phyloP scores from a whole-genome alignment of 2,888 invertebrate species.

The Dynastes hyllus region DNA sequence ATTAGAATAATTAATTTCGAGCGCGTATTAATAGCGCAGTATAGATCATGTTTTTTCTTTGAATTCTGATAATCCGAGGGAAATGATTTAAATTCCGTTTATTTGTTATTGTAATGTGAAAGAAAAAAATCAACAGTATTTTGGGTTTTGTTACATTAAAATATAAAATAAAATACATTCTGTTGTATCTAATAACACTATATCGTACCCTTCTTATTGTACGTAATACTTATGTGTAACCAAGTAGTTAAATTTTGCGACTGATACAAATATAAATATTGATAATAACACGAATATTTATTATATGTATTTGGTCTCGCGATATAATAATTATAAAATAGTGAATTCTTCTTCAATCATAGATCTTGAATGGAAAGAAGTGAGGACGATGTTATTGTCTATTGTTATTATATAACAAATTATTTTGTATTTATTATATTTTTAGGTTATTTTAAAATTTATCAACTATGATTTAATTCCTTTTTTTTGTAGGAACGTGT shows the following conservation, averaged over 20 bases:
- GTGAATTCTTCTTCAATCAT: background rate
- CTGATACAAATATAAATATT: conserved; percentile 26
- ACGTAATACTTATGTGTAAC: conserved; percentile 23
- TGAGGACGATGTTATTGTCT: conserved; percentile 11
- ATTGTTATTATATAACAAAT: conserved; percentile 53
- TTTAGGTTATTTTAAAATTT: conserved; percentile 34
- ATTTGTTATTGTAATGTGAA: background rate
- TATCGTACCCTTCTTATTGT: conserved; percentile 12
- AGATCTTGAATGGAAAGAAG: background rate
- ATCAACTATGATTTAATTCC: background rate
- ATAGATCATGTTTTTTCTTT: conserved; percentile 18
- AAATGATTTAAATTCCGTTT: background rate
- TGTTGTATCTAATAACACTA: background rate
- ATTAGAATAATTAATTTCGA: conserved; percentile 18
- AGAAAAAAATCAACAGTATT: background rate
- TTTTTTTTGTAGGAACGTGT: background rate
- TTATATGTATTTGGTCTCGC: conserved; percentile 13
- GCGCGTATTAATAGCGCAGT: background rate
- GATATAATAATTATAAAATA: conserved; percentile 1
- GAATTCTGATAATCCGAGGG: too few relatives aligned
- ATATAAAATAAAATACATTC: conserved; percentile 15
- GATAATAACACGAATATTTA: conserved; percentile 12
- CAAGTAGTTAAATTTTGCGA: conserved; percentile 23
- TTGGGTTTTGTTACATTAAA: background rate
- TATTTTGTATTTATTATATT: conserved; percentile 50